phyloP scores from a whole-genome alignment of 2,797 vertebrate genomes.

The Pachyuromys duprasi region DNA sequence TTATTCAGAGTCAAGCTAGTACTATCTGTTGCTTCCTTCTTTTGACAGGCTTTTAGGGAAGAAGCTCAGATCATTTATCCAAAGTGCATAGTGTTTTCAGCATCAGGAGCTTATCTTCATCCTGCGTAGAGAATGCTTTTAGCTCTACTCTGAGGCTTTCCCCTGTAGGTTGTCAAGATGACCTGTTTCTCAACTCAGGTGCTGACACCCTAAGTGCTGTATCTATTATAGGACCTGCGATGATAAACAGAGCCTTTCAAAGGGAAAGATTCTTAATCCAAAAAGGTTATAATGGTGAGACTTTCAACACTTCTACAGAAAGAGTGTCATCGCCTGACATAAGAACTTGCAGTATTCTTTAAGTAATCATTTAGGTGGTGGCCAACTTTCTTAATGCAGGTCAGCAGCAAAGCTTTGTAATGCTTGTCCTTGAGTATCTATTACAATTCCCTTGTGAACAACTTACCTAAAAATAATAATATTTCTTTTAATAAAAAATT shows the following conservation, averaged over 20 bases:
- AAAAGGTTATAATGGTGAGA: not conserved
- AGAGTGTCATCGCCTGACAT: no score
- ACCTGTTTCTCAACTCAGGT: not conserved
- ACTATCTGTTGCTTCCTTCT: not conserved
- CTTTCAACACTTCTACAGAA: not conserved
- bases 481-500: constrained; percentile 20
- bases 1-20: not conserved
- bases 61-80: not conserved
- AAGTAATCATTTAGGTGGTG: not conserved
- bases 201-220: not conserved
- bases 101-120: not conserved
- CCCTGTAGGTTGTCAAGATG: not conserved
- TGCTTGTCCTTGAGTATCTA: not conserved
- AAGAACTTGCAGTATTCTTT: not conserved
- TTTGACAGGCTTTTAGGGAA: not conserved
- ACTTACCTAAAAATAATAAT: not conserved
- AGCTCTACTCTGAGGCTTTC: not conserved
- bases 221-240: not conserved
- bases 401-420: not conserved
- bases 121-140: not conserved
- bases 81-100: not conserved
- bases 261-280: not conserved
- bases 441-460: constrained; percentile 4
- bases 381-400: not conserved
- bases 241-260: not conserved